These are phyloP conservation scores for Falco novaeseelandiae DNA, from an alignment of 2,797 vertebrate species.

Conservation along the genomic window DNA sequence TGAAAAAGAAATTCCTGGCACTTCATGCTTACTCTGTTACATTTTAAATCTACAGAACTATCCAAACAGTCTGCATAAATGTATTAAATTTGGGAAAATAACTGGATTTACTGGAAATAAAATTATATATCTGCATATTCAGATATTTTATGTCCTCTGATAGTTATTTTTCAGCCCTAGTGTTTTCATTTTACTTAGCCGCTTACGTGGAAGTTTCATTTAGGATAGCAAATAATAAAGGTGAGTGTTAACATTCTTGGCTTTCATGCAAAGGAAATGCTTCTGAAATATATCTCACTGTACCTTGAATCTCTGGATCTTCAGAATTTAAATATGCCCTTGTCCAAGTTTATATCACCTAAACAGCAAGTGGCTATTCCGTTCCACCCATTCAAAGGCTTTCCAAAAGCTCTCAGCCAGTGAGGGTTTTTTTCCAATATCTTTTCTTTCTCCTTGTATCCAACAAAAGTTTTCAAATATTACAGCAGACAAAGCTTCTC, in stretches of 20 bases:
- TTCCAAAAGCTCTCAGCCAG: slow-evolving; percentile 16
- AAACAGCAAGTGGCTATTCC: slow-evolving; percentile 28
- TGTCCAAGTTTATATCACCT: not conserved
- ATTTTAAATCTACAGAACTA: slow-evolving; percentile 4
- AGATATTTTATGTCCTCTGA: slow-evolving; percentile 15
- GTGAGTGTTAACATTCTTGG: not conserved
- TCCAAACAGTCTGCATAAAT: not conserved
- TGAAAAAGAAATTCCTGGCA: not conserved
- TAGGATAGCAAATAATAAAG: slow-evolving; percentile 4
- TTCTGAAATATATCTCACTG: not conserved
- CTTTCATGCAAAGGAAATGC: not conserved
- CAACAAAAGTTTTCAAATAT: slow-evolving; percentile 7
- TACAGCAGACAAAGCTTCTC: slow-evolving; percentile 1
- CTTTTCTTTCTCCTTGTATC: slow-evolving; percentile 1
- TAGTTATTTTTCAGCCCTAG: slow-evolving; percentile 6
- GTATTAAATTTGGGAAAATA: slow-evolving; percentile 25
- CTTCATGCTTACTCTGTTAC: not conserved
- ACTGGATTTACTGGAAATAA: slow-evolving; percentile 44
- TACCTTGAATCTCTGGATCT: not conserved
- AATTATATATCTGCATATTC: slow-evolving; percentile 23
- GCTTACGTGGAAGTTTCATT: not conserved
- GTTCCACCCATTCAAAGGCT: slow-evolving; percentile 17
- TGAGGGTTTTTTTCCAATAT: not conserved
- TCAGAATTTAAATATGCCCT: not conserved
- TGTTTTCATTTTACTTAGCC: not conserved